phyloP scores from a whole-genome alignment of 2,888 invertebrate genomes.

The Dolomedes plantarius region DNA sequence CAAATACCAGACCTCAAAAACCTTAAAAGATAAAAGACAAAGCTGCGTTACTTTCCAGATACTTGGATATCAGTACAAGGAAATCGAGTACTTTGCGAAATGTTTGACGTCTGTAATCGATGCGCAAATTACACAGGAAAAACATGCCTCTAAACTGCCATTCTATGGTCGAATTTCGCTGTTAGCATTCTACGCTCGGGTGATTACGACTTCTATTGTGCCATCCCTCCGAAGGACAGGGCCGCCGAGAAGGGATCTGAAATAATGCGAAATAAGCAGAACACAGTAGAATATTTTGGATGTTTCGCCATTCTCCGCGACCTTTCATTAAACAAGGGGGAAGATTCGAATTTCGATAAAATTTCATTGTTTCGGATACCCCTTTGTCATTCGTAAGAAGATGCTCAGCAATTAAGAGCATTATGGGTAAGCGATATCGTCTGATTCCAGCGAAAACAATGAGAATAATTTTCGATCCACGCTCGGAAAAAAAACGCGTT shows the following conservation, averaged over 20 bases:
- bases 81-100: too few relatives aligned
- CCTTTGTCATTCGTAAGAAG: conserved; percentile 30
- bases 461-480: conserved; percentile 31
- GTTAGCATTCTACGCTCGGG: conserved; percentile 32
- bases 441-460: conserved; percentile 40
- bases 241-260: conserved; percentile 28
- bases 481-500: conserved; percentile 28
- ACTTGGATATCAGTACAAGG: too few relatives aligned
- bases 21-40: too few relatives aligned
- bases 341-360: conserved; percentile 57
- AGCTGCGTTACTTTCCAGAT: too few relatives aligned
- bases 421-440: conserved; percentile 35
- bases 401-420: conserved; percentile 61
- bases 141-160: neutral
- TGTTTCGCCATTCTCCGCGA: conserved; percentile 48
- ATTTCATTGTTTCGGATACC: conserved; percentile 56
- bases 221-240: conserved; percentile 46
- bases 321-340: conserved; percentile 29
- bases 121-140: neutral
- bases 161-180: conserved; percentile 11
- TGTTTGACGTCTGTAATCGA: neutral
- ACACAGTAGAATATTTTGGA: conserved; percentile 38
- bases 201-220: conserved; percentile 44
- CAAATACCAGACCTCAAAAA: too few relatives aligned
- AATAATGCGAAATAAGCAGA: neutral